These are phyloP conservation scores for Aspidiotus rigidus DNA, from an alignment of 2,888 invertebrate species.

Conservation along the genomic window DNA sequence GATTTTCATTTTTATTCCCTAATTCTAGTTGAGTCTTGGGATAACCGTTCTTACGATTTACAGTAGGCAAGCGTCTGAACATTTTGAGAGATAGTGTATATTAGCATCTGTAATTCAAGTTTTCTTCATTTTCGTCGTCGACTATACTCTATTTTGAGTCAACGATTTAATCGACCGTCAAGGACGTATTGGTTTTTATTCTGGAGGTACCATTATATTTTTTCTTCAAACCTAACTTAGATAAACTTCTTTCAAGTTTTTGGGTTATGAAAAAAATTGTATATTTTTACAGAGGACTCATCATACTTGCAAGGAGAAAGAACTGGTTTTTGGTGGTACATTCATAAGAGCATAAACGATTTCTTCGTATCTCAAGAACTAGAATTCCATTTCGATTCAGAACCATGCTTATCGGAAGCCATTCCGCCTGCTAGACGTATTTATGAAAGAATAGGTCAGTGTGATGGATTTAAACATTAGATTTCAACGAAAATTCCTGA, in stretches of 20 bases:
- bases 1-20: not conserved
- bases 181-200: slow-evolving; percentile 40
- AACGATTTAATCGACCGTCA: slow-evolving; percentile 48
- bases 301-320: slow-evolving; percentile 48
- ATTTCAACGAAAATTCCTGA: not conserved
- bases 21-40: too few relatives aligned
- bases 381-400: slow-evolving; percentile 51
- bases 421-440: slow-evolving; percentile 55
- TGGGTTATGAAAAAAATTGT: not conserved
- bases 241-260: not conserved
- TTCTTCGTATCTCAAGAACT: slow-evolving; percentile 48
- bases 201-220: slow-evolving; percentile 9
- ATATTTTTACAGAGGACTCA: slow-evolving; percentile 13
- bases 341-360: slow-evolving; percentile 53
- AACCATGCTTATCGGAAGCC: slow-evolving; percentile 67
- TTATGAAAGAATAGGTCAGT: slow-evolving; percentile 56
- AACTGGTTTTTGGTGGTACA: slow-evolving; percentile 56
- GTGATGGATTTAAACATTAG: not conserved
- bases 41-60: too few relatives aligned
- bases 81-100: slow-evolving; percentile 42
- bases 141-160: slow-evolving; percentile 73
- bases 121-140: slow-evolving; percentile 61
- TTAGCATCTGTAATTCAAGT: slow-evolving; percentile 60
- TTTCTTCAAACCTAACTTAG: too few relatives aligned
- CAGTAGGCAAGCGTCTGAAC: slow-evolving; percentile 39